phyloP scores from a whole-genome alignment of 2,888 invertebrate genomes.

The Chymomyza amoena region DNA sequence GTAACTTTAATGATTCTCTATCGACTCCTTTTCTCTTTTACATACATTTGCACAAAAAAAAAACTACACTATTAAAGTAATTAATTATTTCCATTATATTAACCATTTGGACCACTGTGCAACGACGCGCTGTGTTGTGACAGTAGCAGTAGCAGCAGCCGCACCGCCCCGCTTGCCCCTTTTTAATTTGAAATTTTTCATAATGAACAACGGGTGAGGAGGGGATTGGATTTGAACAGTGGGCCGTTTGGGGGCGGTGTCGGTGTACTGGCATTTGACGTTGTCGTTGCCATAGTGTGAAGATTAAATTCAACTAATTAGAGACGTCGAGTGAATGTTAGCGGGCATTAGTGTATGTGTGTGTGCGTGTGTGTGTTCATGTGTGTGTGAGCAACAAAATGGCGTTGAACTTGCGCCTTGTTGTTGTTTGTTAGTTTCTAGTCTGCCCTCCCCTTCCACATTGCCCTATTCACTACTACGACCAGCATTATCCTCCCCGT shows the following conservation, averaged over 20 bases:
- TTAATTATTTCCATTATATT: too few relatives aligned
- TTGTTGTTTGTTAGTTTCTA: constrained; percentile 20
- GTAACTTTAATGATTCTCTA: too few relatives aligned
- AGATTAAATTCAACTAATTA: constrained; percentile 72
- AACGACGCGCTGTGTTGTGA: not conserved
- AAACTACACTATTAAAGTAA: too few relatives aligned
- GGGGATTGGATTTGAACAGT: not conserved
- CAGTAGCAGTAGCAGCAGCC: not conserved
- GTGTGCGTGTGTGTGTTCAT: constrained; percentile 12
- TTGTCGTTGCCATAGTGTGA: constrained; percentile 73
- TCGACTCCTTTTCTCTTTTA: too few relatives aligned
- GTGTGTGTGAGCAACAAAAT: constrained; percentile 51
- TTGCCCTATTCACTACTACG: not conserved
- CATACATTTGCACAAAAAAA: too few relatives aligned
- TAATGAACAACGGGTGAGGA: constrained; percentile 55
- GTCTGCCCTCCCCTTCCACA: too few relatives aligned
- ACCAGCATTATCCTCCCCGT: constrained; percentile 15
- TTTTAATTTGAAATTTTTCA: constrained; percentile 73
- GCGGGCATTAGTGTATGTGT: constrained; percentile 48
- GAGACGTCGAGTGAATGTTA: constrained; percentile 73
- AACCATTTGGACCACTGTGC: constrained; percentile 10
- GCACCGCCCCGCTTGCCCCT: constrained; percentile 46
- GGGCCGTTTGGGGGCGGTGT: not conserved
- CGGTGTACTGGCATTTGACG: constrained; percentile 48
- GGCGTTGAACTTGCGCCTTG: constrained; percentile 51